Evolutionary conservation across 2,113 vertebrate species (phyloP).

Genomic region (Callopanchax toddi): DNA sequence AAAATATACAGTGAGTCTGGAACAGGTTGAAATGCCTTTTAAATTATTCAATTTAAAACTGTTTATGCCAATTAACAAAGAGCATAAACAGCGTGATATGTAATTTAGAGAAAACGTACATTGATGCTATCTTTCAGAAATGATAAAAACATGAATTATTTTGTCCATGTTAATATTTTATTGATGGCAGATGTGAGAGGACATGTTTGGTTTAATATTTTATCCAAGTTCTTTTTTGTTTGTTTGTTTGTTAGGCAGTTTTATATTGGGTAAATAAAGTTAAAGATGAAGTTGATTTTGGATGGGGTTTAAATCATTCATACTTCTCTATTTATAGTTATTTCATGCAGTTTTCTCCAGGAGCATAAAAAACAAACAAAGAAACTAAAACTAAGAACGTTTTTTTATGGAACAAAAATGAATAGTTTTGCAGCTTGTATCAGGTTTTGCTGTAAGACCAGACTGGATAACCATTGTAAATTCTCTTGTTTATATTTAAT

Average conservation of each 20-base stretch:
- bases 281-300: background rate
- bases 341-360: background rate
- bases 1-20: too few relatives aligned
- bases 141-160: too few relatives aligned
- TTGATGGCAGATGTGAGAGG: background rate
- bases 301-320: too few relatives aligned
- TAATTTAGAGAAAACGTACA: too few relatives aligned
- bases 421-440: too few relatives aligned
- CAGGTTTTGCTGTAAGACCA: background rate
- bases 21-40: too few relatives aligned
- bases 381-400: background rate
- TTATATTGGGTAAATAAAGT: background rate
- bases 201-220: background rate
- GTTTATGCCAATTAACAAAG: too few relatives aligned
- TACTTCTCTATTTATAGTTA: background rate
- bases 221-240: background rate
- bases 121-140: too few relatives aligned
- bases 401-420: background rate
- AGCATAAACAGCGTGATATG: background rate
- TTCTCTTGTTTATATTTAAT: too few relatives aligned
- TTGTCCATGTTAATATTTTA: background rate
- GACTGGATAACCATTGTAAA: background rate
- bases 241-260: too few relatives aligned
- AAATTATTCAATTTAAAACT: background rate
- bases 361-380: background rate